phyloP scores from a whole-genome alignment of 2,888 invertebrate genomes.

The Panorpa germanica region DNA sequence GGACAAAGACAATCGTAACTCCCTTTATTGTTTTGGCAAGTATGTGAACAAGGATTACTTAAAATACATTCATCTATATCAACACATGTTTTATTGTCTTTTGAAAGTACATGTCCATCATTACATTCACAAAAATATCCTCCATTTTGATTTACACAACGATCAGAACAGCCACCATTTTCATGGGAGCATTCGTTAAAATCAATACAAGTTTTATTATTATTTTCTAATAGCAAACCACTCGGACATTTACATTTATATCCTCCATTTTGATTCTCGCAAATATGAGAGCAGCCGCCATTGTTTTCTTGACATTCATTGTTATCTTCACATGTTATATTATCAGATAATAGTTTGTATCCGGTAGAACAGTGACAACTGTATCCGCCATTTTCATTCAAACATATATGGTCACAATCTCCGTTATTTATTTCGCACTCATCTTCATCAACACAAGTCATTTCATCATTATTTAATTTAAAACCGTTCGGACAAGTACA shows the following conservation, averaged over 20 bases:
- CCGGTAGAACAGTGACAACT: conserved; percentile 28
- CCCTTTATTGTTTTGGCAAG: conserved; percentile 29
- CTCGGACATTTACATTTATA: conserved; percentile 29
- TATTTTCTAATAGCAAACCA: conserved; percentile 25
- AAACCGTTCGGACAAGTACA: conserved; percentile 33
- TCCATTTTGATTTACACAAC: conserved; percentile 29
- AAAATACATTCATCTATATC: conserved; percentile 23
- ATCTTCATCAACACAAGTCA: conserved; percentile 24
- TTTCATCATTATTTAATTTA: conserved; percentile 15
- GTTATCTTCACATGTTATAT: conserved; percentile 18
- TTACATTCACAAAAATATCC: conserved; percentile 32
- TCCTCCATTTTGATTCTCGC: conserved; percentile 31
- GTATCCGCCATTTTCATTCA: conserved; percentile 28
- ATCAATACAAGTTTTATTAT: conserved; percentile 27
- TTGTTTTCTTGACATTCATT: conserved; percentile 20
- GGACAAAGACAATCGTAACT: conserved; percentile 30
- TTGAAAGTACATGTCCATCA: conserved; percentile 18
- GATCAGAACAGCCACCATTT: conserved; percentile 20
- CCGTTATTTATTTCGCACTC: conserved; percentile 21
- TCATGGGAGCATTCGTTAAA: conserved; percentile 29
- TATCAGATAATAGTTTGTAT: conserved; percentile 18
- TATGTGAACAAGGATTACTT: conserved; percentile 27
- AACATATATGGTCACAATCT: conserved; percentile 29
- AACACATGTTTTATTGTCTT: conserved; percentile 23
- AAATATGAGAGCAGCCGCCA: conserved; percentile 24